These are phyloP conservation scores for Lasaia peninsularis DNA, from an alignment of 1,140 invertebrate genomes.

Conservation along the genomic window DNA sequence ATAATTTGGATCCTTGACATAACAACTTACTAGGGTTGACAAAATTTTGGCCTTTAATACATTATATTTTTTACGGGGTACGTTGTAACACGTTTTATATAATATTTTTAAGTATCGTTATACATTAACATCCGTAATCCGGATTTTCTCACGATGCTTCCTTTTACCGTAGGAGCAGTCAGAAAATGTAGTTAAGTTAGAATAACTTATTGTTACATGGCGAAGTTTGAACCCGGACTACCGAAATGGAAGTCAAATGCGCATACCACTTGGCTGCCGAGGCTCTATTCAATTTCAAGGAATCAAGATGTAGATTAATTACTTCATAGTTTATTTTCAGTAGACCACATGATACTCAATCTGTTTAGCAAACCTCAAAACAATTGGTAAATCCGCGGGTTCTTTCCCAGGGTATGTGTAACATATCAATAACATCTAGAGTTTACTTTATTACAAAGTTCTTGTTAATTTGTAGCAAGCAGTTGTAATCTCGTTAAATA, in stretches of 20 bases:
- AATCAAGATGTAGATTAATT: not conserved
- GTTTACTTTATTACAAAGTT: not conserved
- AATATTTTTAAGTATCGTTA: not conserved
- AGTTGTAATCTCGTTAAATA: not conserved
- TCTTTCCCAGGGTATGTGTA: not conserved
- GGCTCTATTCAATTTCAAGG: too few relatives aligned
- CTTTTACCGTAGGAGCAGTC: too few relatives aligned
- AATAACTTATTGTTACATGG: too few relatives aligned
- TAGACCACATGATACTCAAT: conserved; percentile 2
- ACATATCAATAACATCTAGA: not conserved
- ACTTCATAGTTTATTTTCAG: not conserved
- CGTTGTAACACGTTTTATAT: not conserved
- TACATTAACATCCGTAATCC: not conserved
- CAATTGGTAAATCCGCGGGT: not conserved
- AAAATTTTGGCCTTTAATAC: too few relatives aligned
- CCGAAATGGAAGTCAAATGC: too few relatives aligned
- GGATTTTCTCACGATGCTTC: too few relatives aligned
- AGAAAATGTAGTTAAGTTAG: too few relatives aligned
- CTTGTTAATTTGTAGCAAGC: not conserved
- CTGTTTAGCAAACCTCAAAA: not conserved
- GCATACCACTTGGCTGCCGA: too few relatives aligned
- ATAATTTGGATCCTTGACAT: too few relatives aligned
- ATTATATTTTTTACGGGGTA: too few relatives aligned
- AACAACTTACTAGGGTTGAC: too few relatives aligned
- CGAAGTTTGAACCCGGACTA: too few relatives aligned